Base-by-base conservation (phyloP, 2,888 invertebrate genomes). In the Ecliptopera silaceata region DNA sequence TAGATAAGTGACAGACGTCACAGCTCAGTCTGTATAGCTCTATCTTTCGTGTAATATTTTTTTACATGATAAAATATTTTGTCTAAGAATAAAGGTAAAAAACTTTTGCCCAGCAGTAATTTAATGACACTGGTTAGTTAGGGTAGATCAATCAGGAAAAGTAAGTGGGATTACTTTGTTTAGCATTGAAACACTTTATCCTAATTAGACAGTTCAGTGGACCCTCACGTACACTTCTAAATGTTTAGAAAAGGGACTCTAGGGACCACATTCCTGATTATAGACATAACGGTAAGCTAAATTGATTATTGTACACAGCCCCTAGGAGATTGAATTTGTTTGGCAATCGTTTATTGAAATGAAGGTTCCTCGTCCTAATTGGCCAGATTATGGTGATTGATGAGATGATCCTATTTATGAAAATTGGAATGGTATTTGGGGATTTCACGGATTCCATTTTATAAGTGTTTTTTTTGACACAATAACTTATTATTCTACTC, bases 151-250 rank as follows among this genome's bases (percentile, higher is more conserved):
- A 26, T 26, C 6, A 26, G 26, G 26, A 8, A n/a, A 26, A 26
- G 26, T 26, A 26, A 6, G 26, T 6, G 10, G 5, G 6, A 8
- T 26, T 8, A 1, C 26, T 26, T 26, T 26, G 66, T 59, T 63
- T 63, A 47, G 61, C 70, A 66, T 73, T 64, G 65, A 72, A 68
- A 70, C 67, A 66, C 70, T 72, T 74, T 70, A 79, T 79, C 80
- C 74, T 79, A 80, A 84, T 84, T 82, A 81, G 71, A 66, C 6
- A 2, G 26, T 26, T 5, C 26, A 26, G 66, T 68, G 70, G 65
- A 61, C 68, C 69, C 77, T 79, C 86, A 86, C 84, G 86, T 82
- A 70, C 75, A 70, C 72, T 75, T 75, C 71, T 66, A 70, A 81
- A 79, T 75, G 75, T 82, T 82, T 78, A 74, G 74, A 77, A 74